phyloP scores from a whole-genome alignment of 1,140 invertebrate species.

The Pseudoatta argentina region DNA sequence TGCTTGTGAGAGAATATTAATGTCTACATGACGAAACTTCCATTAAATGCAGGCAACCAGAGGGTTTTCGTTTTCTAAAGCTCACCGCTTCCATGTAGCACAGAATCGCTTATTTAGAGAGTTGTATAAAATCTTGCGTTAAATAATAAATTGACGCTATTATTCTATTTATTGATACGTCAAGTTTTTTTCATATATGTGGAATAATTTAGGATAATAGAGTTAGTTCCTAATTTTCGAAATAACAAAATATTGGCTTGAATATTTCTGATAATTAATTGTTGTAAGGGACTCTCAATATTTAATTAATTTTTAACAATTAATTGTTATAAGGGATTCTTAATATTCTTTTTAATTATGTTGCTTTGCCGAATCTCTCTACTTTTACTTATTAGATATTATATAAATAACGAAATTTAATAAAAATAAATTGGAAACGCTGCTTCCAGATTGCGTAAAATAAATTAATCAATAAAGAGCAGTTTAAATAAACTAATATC shows the following conservation, averaged over 20 bases:
- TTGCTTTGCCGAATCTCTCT: neutral
- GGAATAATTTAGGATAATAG: neutral
- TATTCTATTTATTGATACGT: neutral
- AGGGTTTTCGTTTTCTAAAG: constrained; percentile 3
- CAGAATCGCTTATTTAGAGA: neutral
- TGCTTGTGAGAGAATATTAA: constrained; percentile 39
- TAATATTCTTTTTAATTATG: too few species aligned
- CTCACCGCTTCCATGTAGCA: neutral
- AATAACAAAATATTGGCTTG: neutral
- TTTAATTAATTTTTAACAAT: neutral
- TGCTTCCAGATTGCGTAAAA: neutral
- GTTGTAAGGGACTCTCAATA: too few species aligned
- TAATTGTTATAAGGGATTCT: too few species aligned
- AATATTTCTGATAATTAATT: neutral
- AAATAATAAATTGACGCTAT: neutral
- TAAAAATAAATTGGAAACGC: neutral
- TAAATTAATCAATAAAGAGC: constrained; percentile 10
- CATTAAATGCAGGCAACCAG: neutral
- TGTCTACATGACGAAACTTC: constrained; percentile 40
- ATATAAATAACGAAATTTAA: constrained; percentile 12
- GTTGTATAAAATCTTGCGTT: neutral
- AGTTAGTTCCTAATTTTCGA: neutral
- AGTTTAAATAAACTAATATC: neutral
- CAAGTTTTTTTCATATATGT: neutral
- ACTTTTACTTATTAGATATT: neutral